Conservation (phyloP, 1,140 invertebrate species). For the Bradysia coprophila region DNA sequence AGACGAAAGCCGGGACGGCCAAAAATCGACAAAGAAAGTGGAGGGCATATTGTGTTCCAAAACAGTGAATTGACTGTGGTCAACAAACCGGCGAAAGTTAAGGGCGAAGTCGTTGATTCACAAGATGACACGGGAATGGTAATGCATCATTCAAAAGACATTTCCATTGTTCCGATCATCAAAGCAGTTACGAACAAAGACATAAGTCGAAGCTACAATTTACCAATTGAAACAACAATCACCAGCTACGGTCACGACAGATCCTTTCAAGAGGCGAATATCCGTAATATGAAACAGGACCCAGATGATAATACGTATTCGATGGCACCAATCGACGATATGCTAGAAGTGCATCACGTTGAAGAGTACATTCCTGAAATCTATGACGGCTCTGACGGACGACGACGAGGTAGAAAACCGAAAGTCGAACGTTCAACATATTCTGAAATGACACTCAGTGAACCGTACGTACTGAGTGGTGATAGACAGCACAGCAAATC, state of each 20-base stretch:
- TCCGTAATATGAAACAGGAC: neutral
- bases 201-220: neutral
- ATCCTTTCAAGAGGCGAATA: neutral
- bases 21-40: neutral
- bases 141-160: neutral
- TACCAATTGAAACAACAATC: neutral
- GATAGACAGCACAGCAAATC: too few species aligned
- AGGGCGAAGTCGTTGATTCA: neutral
- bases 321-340: neutral
- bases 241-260: neutral
- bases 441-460: too few species aligned
- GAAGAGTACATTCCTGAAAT: neutral
- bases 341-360: neutral
- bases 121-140: neutral
- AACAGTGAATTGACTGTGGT: neutral
- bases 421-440: neutral
- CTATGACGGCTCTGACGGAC: neutral
- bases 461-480: too few species aligned
- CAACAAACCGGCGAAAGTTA: neutral
- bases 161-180: too few species aligned
- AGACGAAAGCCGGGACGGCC: neutral
- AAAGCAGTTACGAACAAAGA: neutral
- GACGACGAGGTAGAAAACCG: neutral
- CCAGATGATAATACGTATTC: neutral
- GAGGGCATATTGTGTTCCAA: neutral